phyloP scores from a whole-genome alignment of 1,140 invertebrate species.

The Drosophila sechellia region DNA sequence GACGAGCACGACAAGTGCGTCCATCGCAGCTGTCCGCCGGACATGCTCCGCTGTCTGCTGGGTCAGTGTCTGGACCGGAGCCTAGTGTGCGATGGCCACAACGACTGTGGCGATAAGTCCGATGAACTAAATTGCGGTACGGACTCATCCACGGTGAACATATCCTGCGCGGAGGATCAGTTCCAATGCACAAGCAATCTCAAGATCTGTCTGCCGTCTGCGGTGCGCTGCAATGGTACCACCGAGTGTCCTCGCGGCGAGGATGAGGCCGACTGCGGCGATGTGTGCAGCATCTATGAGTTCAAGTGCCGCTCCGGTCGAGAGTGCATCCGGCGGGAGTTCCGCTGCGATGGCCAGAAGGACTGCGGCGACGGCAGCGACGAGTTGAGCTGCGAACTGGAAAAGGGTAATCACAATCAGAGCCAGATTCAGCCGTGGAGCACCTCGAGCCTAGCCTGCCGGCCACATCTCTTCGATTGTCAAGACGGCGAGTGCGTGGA shows the following conservation, averaged over 20 bases:
- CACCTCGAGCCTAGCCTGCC: conserved; percentile 40
- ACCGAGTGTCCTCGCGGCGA: conserved; percentile 89
- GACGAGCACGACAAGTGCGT: conserved; percentile 89
- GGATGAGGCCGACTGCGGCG: conserved; percentile 87
- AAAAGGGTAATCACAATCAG: conserved; percentile 7
- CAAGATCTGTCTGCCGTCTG: conserved; percentile 85
- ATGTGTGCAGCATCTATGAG: conserved; percentile 85
- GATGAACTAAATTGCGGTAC: conserved; percentile 85
- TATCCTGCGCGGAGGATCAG: conserved; percentile 47
- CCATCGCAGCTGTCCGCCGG: conserved; percentile 56
- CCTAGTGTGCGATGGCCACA: conserved; percentile 85
- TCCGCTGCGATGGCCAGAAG: conserved; percentile 88
- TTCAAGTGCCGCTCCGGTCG: conserved; percentile 85
- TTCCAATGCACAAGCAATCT: conserved; percentile 87
- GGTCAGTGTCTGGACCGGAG: conserved; percentile 85
- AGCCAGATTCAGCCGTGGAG: conserved; percentile 12
- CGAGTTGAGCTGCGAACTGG: conserved; percentile 86
- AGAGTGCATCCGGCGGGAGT: conserved; percentile 86
- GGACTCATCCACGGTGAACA: conserved; percentile 13
- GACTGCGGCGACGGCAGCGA: conserved; percentile 89
- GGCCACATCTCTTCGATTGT: conserved; percentile 80
- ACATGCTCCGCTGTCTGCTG: conserved; percentile 85
- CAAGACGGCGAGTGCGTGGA: conserved; percentile 86
- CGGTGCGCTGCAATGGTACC: conserved; percentile 88
- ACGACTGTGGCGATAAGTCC: conserved; percentile 86